phyloP scores from a whole-genome alignment of 1,140 invertebrate genomes.

The Drosophila tsacasi region DNA sequence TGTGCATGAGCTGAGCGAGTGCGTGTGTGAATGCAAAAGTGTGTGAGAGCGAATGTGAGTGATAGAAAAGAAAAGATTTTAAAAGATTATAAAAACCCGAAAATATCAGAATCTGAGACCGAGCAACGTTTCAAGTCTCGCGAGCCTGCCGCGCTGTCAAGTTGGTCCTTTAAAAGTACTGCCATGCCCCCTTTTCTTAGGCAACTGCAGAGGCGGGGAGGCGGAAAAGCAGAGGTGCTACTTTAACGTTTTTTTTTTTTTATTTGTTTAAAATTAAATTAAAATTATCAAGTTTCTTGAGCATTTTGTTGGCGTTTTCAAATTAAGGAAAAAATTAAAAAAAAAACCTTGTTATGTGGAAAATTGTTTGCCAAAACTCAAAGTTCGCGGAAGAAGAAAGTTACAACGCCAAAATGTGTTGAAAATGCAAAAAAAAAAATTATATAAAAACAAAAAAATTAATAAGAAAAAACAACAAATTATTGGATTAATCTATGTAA shows the following conservation, averaged over 20 bases:
- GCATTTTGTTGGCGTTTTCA: constrained; percentile 20
- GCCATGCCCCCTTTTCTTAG: constrained; percentile 56
- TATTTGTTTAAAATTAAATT: constrained; percentile 25
- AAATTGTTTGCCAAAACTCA: constrained; percentile 70
- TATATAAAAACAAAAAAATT: constrained; percentile 7
- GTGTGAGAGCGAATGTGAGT: constrained; percentile 25
- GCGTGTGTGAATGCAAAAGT: constrained; percentile 5
- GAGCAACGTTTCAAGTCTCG: constrained; percentile 2
- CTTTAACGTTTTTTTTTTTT: constrained; percentile 41
- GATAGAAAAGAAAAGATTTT: constrained; percentile 11
- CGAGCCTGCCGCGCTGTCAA: constrained; percentile 50
- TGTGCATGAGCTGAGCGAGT: constrained; percentile 6
- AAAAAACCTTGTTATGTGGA: constrained; percentile 32
- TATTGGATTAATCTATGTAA: constrained; percentile 53
- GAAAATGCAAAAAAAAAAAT: constrained; percentile 53
- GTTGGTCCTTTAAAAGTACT: constrained; percentile 48
- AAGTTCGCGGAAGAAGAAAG: constrained; percentile 59
- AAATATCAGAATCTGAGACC: constrained; percentile 26
- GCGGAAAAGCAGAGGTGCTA: constrained; percentile 56
- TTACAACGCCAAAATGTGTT: constrained; percentile 68
- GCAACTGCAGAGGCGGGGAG: constrained; percentile 26
- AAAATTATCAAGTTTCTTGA: constrained; percentile 12
- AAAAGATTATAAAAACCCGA: not conserved
- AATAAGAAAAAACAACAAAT: constrained; percentile 18
- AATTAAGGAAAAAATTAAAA: not conserved